phyloP scores from a whole-genome alignment of 2,797 vertebrate species.

The Muscicapa striata region DNA sequence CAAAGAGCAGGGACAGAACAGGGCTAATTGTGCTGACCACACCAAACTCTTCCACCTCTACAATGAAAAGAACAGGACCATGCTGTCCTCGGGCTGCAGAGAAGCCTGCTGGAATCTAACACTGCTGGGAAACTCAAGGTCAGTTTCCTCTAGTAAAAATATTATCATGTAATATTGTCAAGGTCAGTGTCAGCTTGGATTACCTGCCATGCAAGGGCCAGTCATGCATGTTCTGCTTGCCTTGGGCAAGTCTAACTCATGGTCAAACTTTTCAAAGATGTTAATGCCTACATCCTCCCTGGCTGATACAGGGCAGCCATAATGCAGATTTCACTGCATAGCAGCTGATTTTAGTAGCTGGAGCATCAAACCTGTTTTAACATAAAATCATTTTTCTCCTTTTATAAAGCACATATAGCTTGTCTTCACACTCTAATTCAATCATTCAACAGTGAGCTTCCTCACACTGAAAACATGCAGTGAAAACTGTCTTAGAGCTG shows the following conservation, averaged over 20 bases:
- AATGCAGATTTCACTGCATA: neutral
- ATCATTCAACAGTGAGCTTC: neutral
- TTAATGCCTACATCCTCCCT: neutral
- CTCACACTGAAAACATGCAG: conserved; percentile 13
- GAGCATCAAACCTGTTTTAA: neutral
- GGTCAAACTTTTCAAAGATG: neutral
- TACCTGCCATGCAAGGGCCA: conserved; percentile 42
- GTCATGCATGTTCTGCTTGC: conserved; percentile 33
- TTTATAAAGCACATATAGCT: neutral
- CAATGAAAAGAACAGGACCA: neutral
- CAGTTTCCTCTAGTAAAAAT: neutral
- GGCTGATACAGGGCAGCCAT: neutral
- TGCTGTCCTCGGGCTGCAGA: neutral
- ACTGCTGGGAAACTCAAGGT: conserved; percentile 1
- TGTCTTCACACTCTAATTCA: neutral
- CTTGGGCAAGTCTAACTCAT: neutral
- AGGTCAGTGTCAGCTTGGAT: conserved; percentile 60
- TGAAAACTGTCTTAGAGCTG: neutral
- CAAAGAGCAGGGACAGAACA: neutral
- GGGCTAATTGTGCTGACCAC: neutral
- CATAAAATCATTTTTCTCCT: neutral
- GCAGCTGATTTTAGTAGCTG: neutral
- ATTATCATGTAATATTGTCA: neutral
- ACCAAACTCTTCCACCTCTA: neutral
- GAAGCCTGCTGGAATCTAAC: neutral